These are phyloP conservation scores for Melinaea menophilus DNA, from an alignment of 2,888 invertebrate species.

Conservation along the genomic window DNA sequence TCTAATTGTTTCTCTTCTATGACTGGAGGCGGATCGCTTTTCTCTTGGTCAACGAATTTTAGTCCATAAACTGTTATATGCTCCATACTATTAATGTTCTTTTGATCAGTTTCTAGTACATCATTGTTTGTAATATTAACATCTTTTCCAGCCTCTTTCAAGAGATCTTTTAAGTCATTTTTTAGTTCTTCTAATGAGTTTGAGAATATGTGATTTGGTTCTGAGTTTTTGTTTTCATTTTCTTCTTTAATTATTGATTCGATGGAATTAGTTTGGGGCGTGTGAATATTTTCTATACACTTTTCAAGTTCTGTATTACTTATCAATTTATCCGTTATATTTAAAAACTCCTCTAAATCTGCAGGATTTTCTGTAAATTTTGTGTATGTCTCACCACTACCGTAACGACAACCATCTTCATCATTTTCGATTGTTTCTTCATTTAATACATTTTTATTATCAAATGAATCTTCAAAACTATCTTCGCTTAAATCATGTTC, in stretches of 20 bases:
- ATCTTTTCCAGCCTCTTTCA: conserved; percentile 45
- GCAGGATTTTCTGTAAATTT: conserved; percentile 65
- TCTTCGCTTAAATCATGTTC: conserved; percentile 54
- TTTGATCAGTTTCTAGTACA: conserved; percentile 36
- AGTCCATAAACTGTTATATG: conserved; percentile 65
- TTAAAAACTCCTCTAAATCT: conserved; percentile 68
- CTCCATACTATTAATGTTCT: conserved; percentile 60
- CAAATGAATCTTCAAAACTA: conserved; percentile 48
- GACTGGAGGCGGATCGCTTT: conserved; percentile 26
- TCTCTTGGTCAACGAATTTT: conserved; percentile 47
- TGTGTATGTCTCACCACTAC: conserved; percentile 70
- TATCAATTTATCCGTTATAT: conserved; percentile 63
- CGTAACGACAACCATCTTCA: conserved; percentile 51
- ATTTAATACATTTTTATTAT: conserved; percentile 45
- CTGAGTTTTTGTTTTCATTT: conserved; percentile 18
- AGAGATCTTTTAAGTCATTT: conserved; percentile 54
- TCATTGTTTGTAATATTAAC: conserved; percentile 28
- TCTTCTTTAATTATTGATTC: conserved; percentile 50
- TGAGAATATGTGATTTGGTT: conserved; percentile 48
- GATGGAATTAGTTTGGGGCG: conserved; percentile 63
- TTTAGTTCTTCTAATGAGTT: conserved; percentile 60
- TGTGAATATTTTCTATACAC: conserved; percentile 54
- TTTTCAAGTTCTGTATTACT: conserved; percentile 36
- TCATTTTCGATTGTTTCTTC: conserved; percentile 37
- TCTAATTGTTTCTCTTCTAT: conserved; percentile 18